A percentile compares a stretch with the other conserved stretches of the same genome.
These are phyloP conservation scores for Dolichopus griseipennis DNA, from an alignment of 2,888 invertebrate species.

Conservation along the genomic window DNA sequence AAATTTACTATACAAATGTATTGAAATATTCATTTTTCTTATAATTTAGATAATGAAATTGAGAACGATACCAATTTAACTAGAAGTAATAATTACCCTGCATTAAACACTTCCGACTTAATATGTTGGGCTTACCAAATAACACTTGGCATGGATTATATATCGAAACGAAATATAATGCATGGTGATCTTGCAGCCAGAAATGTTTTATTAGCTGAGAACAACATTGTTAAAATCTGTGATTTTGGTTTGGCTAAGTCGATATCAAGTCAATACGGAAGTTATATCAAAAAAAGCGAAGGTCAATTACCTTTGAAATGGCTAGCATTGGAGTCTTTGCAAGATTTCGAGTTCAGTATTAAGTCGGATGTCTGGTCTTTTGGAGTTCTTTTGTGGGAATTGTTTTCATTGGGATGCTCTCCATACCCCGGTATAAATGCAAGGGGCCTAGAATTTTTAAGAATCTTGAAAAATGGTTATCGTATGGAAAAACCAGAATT, in stretches of 20 bases:
- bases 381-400: slow-evolving; percentile 83
- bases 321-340: slow-evolving; percentile 90
- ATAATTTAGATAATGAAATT: background rate
- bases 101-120: slow-evolving; percentile 69
- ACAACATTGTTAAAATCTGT: slow-evolving; percentile 90
- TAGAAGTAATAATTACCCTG: background rate
- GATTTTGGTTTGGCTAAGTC: slow-evolving; percentile 92
- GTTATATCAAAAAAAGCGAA: slow-evolving; percentile 82
- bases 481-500: slow-evolving; percentile 81
- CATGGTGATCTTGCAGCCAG: slow-evolving; percentile 86
- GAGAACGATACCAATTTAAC: background rate
- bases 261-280: slow-evolving; percentile 47
- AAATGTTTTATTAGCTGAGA: slow-evolving; percentile 79
- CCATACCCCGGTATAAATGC: slow-evolving; percentile 76
- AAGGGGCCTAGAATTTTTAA: slow-evolving; percentile 55
- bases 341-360: slow-evolving; percentile 83
- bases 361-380: slow-evolving; percentile 94
- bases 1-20: too few species aligned
- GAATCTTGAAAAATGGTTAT: slow-evolving; percentile 69
- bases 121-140: slow-evolving; percentile 89
- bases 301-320: slow-evolving; percentile 88
- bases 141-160: slow-evolving; percentile 90
- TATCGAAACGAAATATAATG: slow-evolving; percentile 75
- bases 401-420: slow-evolving; percentile 75
- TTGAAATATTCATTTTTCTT: too few species aligned